Evolutionary conservation across 2,113 vertebrate species (phyloP).

Genomic region (Sorex fumeus): DNA sequence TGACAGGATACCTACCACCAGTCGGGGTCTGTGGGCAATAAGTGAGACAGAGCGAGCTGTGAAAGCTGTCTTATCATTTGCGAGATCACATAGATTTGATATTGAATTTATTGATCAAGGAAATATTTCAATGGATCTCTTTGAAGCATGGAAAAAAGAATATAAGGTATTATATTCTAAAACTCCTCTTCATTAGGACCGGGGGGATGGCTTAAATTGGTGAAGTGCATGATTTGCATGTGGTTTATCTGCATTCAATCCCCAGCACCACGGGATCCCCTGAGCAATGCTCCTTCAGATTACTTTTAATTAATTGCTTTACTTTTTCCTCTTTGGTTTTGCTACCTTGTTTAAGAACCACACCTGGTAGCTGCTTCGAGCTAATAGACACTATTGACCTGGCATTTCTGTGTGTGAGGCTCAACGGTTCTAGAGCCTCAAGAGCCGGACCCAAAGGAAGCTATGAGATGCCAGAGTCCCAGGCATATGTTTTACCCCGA

Average conservation of each 20-base stretch:
- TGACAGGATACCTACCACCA: conserved; percentile 96
- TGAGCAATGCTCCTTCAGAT: neutral
- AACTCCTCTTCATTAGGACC: neutral
- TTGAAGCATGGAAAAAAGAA: conserved; percentile 98
- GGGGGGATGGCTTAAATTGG: too few species aligned
- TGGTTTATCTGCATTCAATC: too few species aligned
- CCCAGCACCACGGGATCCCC: too few species aligned
- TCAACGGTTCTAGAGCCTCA: too few species aligned
- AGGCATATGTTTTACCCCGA: too few species aligned
- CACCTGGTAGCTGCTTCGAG: too few species aligned
- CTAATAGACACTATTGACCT: too few species aligned
- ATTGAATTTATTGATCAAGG: conserved; percentile 94
- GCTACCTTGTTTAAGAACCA: too few species aligned
- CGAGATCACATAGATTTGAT: conserved; percentile 94
- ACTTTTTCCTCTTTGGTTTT: neutral
- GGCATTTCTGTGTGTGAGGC: too few species aligned
- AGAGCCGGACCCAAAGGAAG: too few species aligned
- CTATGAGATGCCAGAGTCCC: too few species aligned
- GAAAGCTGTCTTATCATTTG: conserved; percentile 95
- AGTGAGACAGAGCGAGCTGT: conserved; percentile 97
- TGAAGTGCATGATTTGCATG: too few species aligned
- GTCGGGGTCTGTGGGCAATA: conserved; percentile 95
- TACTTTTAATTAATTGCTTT: neutral
- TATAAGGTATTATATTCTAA: conserved; percentile 93
- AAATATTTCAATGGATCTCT: conserved; percentile 95